Evolutionary conservation across 2,797 vertebrate species (phyloP).

Genomic region (Anolis apletophallus): DNA sequence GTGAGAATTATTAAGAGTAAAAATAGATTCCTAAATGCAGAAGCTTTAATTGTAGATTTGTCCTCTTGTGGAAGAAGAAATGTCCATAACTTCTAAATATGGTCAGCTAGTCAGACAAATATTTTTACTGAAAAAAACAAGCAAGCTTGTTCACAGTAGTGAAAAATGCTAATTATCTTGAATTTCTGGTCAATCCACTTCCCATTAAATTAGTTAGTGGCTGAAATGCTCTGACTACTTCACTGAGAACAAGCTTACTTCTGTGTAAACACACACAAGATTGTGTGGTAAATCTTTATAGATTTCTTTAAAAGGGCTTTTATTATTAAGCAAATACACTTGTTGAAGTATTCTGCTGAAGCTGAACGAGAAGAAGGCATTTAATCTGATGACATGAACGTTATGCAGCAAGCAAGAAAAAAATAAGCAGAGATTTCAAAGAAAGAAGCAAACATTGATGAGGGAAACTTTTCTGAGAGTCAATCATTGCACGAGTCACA

Average conservation of each 20-base stretch:
- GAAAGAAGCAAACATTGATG: slow-evolving; percentile 20
- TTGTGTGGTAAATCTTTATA: slow-evolving; percentile 29
- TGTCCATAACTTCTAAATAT: neutral
- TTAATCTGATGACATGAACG: slow-evolving; percentile 24
- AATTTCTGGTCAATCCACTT: slow-evolving; percentile 35
- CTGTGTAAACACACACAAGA: neutral
- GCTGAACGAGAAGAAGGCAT: slow-evolving; percentile 29
- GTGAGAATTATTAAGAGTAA: neutral
- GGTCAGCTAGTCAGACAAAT: slow-evolving; percentile 35
- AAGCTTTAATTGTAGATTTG: neutral
- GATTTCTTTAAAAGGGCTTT: slow-evolving; percentile 25
- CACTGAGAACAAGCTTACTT: neutral
- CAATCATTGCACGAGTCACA: neutral
- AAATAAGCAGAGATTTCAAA: slow-evolving; percentile 31
- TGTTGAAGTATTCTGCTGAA: neutral
- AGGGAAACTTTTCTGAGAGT: neutral
- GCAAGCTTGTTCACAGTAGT: slow-evolving; percentile 12
- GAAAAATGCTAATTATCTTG: slow-evolving; percentile 29
- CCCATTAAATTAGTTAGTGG: slow-evolving; percentile 21
- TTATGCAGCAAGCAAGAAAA: neutral
- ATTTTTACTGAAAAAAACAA: slow-evolving; percentile 3
- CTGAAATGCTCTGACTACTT: neutral
- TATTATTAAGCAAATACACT: slow-evolving; percentile 40
- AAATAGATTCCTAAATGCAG: neutral
- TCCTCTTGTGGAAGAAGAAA: slow-evolving; percentile 24